Evolutionary conservation across 2,797 vertebrate genomes (phyloP).

Genomic region (Oreochromis mossambicus): DNA sequence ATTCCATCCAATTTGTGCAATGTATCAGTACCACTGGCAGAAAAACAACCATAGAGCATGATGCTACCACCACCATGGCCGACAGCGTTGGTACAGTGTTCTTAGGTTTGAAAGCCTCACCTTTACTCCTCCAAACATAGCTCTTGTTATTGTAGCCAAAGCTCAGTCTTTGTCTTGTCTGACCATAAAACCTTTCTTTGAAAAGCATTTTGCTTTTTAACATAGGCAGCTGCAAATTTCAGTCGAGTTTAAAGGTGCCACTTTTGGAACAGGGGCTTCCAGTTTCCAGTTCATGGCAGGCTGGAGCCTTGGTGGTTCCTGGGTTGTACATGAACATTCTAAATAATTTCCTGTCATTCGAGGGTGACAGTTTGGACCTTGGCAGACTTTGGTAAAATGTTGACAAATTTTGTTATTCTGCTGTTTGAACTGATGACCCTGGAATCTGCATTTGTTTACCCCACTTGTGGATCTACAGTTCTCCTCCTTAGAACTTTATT

Average conservation of each 20-base stretch:
- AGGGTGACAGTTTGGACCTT: neutral
- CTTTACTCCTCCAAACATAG: neutral
- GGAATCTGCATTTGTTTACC: neutral
- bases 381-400: neutral
- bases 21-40: neutral
- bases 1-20: neutral
- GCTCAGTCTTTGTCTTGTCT: too few relatives aligned
- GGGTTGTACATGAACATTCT: neutral
- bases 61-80: neutral
- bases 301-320: neutral
- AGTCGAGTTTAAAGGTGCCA: neutral
- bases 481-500: neutral
- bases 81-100: neutral
- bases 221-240: neutral
- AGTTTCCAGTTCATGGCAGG: neutral
- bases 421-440: neutral
- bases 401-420: neutral
- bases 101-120: neutral
- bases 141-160: neutral
- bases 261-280: neutral
- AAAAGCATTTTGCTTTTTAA: neutral
- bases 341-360: neutral
- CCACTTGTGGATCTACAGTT: neutral
- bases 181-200: too few relatives aligned
- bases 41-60: neutral